Conservation (phyloP, 37 sponge, comb jelly and placozoan species). For the Tethya wilhelma region DNA sequence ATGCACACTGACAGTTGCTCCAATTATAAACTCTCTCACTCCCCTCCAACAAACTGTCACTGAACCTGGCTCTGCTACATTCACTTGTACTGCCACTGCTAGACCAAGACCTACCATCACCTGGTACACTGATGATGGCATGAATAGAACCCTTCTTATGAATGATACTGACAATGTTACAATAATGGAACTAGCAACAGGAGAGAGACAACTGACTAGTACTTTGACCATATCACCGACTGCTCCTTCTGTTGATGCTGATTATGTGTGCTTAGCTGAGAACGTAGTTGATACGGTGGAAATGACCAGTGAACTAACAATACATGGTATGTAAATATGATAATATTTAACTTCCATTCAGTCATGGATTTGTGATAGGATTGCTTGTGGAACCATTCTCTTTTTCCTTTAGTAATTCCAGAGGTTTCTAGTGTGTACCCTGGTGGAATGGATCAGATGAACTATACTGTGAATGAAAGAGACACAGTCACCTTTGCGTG, state of each 20-base stretch:
- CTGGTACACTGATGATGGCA: no score
- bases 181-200: background rate
- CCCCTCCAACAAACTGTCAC: conserved; percentile 19
- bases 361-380: no score
- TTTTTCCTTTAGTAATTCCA: conserved; percentile 4
- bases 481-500: conserved; percentile 35
- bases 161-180: background rate
- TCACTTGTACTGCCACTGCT: conserved; percentile 48
- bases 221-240: conserved; percentile 7
- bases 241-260: conserved; percentile 40
- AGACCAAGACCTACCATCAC: no score
- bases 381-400: no score
- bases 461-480: conserved; percentile 18
- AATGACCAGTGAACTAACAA: no score
- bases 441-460: background rate
- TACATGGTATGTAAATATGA: no score
- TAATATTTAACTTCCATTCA: no score
- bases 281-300: conserved; percentile 41
- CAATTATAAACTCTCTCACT: conserved; percentile 17
- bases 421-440: conserved; percentile 12
- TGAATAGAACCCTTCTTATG: background rate
- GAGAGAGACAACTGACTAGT: conserved; percentile 18
- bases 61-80: conserved; percentile 2
- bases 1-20: conserved; percentile 65
- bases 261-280: conserved; percentile 41